Percentiles rank a stretch among this genome's conserved stretches.
These are phyloP conservation scores for Eidolon helvum DNA, from an alignment of 2,113 vertebrate species.

Conservation along the genomic window DNA sequence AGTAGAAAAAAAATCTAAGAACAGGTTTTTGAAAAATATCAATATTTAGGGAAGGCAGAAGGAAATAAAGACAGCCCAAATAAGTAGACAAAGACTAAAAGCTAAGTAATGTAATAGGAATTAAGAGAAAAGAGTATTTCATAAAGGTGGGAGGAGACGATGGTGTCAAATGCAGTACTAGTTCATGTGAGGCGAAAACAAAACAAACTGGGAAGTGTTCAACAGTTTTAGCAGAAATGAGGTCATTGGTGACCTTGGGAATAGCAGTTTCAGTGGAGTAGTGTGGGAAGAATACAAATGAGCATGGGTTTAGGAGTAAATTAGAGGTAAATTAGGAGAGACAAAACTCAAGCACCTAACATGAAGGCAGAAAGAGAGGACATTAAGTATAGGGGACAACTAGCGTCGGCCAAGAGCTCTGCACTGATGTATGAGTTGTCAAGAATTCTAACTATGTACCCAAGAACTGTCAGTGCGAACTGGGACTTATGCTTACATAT, in stretches of 20 bases:
- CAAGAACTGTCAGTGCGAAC: slow-evolving; percentile 16
- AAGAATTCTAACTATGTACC: slow-evolving; percentile 31
- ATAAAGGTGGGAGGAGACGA: neutral
- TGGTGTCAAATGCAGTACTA: neutral
- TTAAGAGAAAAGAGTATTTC: neutral
- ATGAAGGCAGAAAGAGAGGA: neutral
- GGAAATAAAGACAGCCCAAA: neutral
- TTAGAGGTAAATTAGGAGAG: slow-evolving; percentile 48
- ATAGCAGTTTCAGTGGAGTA: neutral
- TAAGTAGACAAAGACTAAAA: neutral
- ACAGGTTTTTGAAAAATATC: neutral
- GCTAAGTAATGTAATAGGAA: neutral
- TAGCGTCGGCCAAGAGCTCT: neutral
- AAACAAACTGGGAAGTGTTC: neutral
- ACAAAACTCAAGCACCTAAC: slow-evolving; percentile 53
- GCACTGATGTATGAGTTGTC: slow-evolving; percentile 34
- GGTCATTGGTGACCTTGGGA: neutral
- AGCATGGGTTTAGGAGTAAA: slow-evolving; percentile 7
- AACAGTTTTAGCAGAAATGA: neutral
- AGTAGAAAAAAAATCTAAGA: neutral
- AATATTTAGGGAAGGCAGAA: neutral
- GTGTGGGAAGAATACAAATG: slow-evolving; percentile 42
- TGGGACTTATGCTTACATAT: neutral
- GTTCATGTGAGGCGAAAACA: neutral
- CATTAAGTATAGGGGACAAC: neutral